These are phyloP conservation scores for Addax nasomaculatus DNA, from an alignment of 2,113 vertebrate species.

Conservation along the genomic window DNA sequence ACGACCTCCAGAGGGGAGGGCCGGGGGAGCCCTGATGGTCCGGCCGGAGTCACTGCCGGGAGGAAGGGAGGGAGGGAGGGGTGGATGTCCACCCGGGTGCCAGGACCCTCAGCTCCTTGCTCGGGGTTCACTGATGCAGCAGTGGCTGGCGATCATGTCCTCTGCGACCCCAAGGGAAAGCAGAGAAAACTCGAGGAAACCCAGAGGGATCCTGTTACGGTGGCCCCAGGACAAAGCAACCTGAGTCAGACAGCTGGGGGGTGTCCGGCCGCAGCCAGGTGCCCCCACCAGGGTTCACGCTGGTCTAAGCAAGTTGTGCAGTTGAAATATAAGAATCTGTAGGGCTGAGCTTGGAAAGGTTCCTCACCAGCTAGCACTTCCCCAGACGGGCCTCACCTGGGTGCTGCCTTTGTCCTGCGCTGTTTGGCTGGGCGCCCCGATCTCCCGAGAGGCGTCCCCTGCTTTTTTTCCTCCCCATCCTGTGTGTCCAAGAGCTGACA, in stretches of 20 bases:
- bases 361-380: not conserved
- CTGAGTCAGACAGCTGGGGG: not conserved
- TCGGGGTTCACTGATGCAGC: not conserved
- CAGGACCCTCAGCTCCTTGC: not conserved
- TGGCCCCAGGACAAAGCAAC: not conserved
- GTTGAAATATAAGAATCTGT: not conserved
- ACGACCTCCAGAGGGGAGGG: not conserved
- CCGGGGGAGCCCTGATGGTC: not conserved
- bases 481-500: conserved; percentile 42
- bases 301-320: not conserved
- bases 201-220: not conserved
- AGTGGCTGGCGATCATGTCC: fast-evolving
- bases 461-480: not conserved
- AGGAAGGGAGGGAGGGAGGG: not conserved
- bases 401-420: not conserved
- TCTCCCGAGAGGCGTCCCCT: not conserved
- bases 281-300: not conserved
- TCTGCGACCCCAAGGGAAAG: not conserved
- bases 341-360: not conserved
- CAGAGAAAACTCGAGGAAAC: not conserved
- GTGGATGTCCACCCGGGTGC: not conserved
- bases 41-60: not conserved
- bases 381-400: fast-evolving
- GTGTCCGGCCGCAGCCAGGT: fast-evolving
- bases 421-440: fast-evolving